Conservation (phyloP, 2,797 vertebrate genomes). For the Mallotus villosus region DNA sequence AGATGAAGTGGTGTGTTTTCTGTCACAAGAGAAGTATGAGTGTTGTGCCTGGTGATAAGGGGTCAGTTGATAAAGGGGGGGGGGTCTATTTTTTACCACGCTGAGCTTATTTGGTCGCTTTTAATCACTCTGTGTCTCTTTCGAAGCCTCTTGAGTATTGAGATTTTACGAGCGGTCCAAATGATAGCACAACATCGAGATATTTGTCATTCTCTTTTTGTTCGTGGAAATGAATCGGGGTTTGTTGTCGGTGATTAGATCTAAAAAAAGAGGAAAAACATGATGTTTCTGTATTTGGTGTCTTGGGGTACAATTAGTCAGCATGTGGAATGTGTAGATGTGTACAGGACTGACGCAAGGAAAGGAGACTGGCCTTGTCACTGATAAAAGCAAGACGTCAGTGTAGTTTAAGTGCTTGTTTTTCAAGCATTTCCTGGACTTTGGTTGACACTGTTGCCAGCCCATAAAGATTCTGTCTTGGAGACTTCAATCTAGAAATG, state of each 20-base stretch:
- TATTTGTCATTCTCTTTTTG: slow-evolving; percentile 24
- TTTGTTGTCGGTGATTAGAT: slow-evolving; percentile 22
- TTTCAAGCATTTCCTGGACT: neutral
- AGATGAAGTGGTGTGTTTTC: slow-evolving; percentile 58
- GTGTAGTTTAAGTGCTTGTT: neutral
- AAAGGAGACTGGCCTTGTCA: neutral
- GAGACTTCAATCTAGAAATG: neutral
- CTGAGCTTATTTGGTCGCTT: slow-evolving; percentile 14
- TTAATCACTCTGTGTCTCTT: slow-evolving; percentile 37
- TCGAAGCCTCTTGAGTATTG: slow-evolving; percentile 39
- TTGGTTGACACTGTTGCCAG: neutral
- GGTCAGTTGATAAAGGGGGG: slow-evolving; percentile 39
- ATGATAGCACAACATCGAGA: slow-evolving; percentile 35
- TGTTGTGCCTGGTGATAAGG: slow-evolving; percentile 36
- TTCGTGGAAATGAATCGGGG: slow-evolving; percentile 28
- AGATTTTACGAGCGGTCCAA: slow-evolving; percentile 22
- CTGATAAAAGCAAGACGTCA: neutral
- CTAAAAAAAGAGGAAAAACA: slow-evolving; percentile 32
- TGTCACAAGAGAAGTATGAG: slow-evolving; percentile 53
- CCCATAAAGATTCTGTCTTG: neutral
- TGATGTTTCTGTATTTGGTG: neutral
- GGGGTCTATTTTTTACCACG: slow-evolving; percentile 35
- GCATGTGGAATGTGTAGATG: neutral
- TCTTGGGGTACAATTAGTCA: neutral
- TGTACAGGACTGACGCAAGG: slow-evolving; percentile 19